These are phyloP conservation scores for Conus canariensis DNA, from an alignment of 2,888 invertebrate species.

Conservation along the genomic window DNA sequence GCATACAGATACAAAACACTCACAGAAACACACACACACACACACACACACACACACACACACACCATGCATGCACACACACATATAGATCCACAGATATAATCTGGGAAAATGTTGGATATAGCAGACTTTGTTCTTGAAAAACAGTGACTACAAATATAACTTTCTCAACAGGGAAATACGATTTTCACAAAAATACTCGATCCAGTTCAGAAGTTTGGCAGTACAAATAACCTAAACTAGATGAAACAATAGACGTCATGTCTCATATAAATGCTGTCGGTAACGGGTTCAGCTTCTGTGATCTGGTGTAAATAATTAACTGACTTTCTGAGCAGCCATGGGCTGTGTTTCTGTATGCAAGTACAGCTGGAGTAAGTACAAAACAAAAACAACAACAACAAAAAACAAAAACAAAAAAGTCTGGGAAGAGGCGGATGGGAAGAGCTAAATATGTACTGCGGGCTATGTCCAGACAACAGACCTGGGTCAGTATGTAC, in stretches of 20 bases:
- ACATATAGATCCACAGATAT: background rate
- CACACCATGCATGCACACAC: background rate
- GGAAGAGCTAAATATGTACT: background rate
- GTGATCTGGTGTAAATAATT: background rate
- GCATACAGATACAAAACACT: no score
- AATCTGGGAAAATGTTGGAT: background rate
- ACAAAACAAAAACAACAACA: background rate
- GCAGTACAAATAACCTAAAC: background rate
- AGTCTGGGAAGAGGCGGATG: background rate
- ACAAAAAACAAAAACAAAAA: background rate
- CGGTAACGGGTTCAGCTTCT: no score
- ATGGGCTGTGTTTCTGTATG: background rate
- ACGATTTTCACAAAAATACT: slow-evolving; percentile 3
- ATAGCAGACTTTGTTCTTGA: background rate
- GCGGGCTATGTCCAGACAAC: background rate
- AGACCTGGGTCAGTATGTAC: no score
- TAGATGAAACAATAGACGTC: background rate
- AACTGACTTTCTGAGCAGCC: background rate
- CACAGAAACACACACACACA: background rate
- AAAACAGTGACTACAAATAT: background rate
- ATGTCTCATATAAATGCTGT: background rate
- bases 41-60: background rate
- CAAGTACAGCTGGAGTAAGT: background rate
- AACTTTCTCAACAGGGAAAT: background rate
- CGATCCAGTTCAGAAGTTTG: background rate